Base-by-base conservation (phyloP, 2,797 vertebrate species). In the Enteromius mattozi region DNA sequence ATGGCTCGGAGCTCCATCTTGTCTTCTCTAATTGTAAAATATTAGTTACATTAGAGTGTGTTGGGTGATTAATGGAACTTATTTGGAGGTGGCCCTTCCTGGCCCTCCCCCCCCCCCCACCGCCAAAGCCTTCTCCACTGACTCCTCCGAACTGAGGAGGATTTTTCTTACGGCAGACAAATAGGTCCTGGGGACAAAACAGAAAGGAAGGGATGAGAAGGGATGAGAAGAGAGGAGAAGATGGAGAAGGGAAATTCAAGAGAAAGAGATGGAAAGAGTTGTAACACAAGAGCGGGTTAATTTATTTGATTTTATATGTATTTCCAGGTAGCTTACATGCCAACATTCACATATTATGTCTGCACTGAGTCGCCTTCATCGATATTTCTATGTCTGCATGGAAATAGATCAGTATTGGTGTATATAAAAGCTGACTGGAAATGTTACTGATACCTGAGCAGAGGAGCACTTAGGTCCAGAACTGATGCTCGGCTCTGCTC, bases 21-120 rank as follows among this genome's bases (percentile, higher is more conserved):
- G 98, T 99, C 98, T 99, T 94, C 97, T 98, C 97, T 99, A 99
- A 99, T 99, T 99, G 98, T 99, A 99, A 99, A 99, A 99, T 99
- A 99, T 99, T 99, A 99, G 97, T 98, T 99, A 98, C 97, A 99
- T 99, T 99, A 99, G 97, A 97, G 96, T 96, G 96, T 96, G 96
- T 96, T 96, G 97, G 97, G 97, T 99, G 98, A 99, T 99, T 99
- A 99, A 99, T 99, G 98, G 97, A 98, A 99, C 97, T 98, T 99
- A 98, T 99, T 99, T 99, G 97, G 97, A 98, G 96, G 96, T 97
- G 96, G 97, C 96, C 96, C 96, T 95, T 86, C 94, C 93, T 91
- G 90, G 92, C 86, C 94, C 94, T 2, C 24, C 63, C 47, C 47
- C 63, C 47, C 47, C 27, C 14, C 65, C n/a, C 59, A 9, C 78